These are phyloP conservation scores for Xiphorhynchus elegans DNA, from an alignment of 2,113 vertebrate species.

Conservation along the genomic window DNA sequence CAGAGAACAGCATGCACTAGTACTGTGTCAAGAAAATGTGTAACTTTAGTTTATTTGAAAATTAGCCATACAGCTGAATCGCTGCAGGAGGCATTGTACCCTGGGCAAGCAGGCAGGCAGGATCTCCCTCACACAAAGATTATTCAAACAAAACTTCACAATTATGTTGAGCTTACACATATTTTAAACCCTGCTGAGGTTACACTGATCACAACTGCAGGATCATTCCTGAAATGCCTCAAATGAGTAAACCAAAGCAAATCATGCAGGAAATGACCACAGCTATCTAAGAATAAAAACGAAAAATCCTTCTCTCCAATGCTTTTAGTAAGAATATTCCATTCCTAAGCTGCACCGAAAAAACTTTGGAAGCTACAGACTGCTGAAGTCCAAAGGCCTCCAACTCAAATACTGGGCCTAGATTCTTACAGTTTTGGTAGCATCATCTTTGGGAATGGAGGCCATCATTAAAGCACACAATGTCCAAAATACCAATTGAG, in stretches of 20 bases:
- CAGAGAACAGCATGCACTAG: slow-evolving; percentile 22
- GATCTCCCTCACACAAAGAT: slow-evolving; percentile 21
- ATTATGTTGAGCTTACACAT: slow-evolving; percentile 62
- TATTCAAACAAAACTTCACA: slow-evolving; percentile 55
- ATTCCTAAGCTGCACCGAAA: neutral
- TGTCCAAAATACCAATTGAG: neutral
- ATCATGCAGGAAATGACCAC: neutral
- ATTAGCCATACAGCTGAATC: slow-evolving; percentile 64
- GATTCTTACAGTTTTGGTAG: neutral
- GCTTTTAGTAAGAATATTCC: neutral
- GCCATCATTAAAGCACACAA: neutral
- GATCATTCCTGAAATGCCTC: slow-evolving; percentile 70
- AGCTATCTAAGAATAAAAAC: slow-evolving; percentile 22
- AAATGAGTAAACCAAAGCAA: neutral
- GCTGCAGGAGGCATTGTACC: neutral
- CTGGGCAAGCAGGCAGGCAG: slow-evolving; percentile 1
- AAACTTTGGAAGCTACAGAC: neutral
- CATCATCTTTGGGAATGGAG: neutral
- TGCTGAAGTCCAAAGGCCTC: neutral
- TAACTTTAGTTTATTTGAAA: slow-evolving; percentile 58
- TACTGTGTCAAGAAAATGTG: neutral
- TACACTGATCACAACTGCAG: slow-evolving; percentile 32
- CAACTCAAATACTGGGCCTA: neutral
- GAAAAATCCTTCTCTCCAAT: neutral
- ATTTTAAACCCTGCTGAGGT: slow-evolving; percentile 64